Conservation (phyloP, 2,888 invertebrate species). For the Hecatera dysodea region DNA sequence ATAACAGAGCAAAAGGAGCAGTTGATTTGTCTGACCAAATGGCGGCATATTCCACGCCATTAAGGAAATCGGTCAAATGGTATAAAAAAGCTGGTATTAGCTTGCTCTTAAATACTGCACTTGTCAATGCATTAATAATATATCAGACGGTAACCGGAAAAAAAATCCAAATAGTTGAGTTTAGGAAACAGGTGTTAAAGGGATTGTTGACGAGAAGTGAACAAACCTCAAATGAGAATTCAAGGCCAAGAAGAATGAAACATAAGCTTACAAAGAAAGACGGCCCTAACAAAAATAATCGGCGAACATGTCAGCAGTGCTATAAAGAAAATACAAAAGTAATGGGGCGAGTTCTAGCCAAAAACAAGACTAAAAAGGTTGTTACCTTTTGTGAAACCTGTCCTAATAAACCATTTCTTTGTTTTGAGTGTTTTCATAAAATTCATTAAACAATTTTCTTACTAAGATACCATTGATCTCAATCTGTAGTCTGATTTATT, state of each 20-base stretch:
- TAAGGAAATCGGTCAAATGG: not conserved
- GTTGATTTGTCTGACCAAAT: not conserved
- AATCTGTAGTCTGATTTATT: too few species aligned
- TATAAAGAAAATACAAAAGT: conserved; percentile 1
- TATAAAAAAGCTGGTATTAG: not conserved
- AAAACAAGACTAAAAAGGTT: conserved; percentile 5
- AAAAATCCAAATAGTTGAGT: not conserved
- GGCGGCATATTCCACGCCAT: not conserved
- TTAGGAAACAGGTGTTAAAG: not conserved
- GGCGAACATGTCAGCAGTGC: not conserved
- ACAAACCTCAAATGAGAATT: not conserved
- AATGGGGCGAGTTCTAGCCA: conserved; percentile 23
- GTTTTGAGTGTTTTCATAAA: conserved; percentile 5
- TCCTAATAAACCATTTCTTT: conserved; percentile 8
- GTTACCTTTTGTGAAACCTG: conserved; percentile 9
- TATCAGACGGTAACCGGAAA: not conserved
- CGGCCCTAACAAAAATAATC: not conserved
- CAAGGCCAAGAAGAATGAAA: not conserved
- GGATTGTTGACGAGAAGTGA: not conserved
- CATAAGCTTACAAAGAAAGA: not conserved
- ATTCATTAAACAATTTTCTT: too few species aligned
- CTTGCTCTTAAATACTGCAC: not conserved
- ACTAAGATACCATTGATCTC: too few species aligned
- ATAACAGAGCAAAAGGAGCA: not conserved
- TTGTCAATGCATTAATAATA: not conserved